These are phyloP conservation scores for Acanthacorydalis orientalis DNA, from an alignment of 2,888 invertebrate genomes.

Conservation along the genomic window DNA sequence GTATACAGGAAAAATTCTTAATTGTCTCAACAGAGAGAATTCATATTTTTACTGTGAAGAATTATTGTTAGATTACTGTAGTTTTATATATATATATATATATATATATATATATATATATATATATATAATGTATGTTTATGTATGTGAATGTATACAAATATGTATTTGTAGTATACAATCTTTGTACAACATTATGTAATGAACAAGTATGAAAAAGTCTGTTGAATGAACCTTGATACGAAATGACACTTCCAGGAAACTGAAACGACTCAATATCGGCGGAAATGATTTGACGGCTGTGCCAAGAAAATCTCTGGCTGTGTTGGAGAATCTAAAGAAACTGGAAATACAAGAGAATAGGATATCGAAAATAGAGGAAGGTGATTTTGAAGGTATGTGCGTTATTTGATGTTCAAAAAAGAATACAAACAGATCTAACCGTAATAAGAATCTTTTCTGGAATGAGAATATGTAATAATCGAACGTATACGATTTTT, in stretches of 20 bases:
- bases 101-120: no score
- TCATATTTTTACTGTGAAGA: background rate
- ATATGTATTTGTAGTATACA: background rate
- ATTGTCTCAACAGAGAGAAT: background rate
- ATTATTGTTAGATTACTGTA: background rate
- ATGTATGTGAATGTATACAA: background rate
- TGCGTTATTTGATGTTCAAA: no score
- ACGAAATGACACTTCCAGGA: constrained; percentile 30
- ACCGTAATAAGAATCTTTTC: no score
- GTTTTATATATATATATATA: no score
- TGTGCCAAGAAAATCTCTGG: constrained; percentile 68
- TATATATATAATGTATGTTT: no score
- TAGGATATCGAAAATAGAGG: constrained; percentile 54
- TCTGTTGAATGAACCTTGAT: background rate
- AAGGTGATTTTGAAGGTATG: constrained; percentile 74
- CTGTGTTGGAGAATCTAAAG: constrained; percentile 60
- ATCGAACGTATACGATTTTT: no score
- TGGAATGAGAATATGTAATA: no score
- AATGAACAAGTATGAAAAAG: background rate
- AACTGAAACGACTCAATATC: constrained; percentile 67
- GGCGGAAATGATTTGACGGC: constrained; percentile 65
- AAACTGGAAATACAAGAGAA: constrained; percentile 83
- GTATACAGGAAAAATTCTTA: background rate
- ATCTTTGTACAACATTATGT: background rate
- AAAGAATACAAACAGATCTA: no score